These are phyloP conservation scores for Diachrysia chrysitis DNA, from an alignment of 2,888 invertebrate species.

Conservation along the genomic window DNA sequence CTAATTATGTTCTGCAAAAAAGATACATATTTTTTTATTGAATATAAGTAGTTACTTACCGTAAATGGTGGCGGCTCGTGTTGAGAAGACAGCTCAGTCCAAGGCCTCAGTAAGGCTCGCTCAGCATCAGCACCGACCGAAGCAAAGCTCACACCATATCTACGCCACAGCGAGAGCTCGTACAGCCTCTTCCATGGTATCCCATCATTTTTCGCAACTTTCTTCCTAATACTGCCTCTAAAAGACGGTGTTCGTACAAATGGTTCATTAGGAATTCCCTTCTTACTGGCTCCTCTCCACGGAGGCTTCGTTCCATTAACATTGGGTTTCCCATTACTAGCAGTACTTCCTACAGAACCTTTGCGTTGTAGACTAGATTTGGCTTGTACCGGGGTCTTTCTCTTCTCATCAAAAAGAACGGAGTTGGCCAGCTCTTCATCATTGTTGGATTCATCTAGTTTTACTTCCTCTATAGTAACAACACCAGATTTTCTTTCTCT, in stretches of 20 bases:
- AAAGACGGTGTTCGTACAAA: conserved; percentile 81
- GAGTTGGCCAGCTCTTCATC: conserved; percentile 79
- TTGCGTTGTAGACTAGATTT: conserved; percentile 77
- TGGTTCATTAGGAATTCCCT: conserved; percentile 73
- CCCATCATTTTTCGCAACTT: conserved; percentile 78
- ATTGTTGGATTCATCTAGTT: conserved; percentile 80
- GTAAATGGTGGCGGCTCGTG: conserved; percentile 71
- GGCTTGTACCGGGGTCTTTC: conserved; percentile 69
- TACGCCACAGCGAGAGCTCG: conserved; percentile 88
- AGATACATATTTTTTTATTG: background rate
- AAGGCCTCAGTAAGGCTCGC: conserved; percentile 80
- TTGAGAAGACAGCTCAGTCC: conserved; percentile 79
- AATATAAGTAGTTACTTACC: conserved; percentile 79
- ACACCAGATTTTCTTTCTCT: conserved; percentile 84
- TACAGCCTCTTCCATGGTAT: conserved; percentile 89
- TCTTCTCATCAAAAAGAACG: conserved; percentile 81
- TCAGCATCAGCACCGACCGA: conserved; percentile 81
- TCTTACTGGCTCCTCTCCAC: conserved; percentile 83
- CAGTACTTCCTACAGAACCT: conserved; percentile 71
- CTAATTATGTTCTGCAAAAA: background rate
- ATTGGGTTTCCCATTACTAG: conserved; percentile 72
- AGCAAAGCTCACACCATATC: conserved; percentile 85
- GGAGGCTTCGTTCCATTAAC: conserved; percentile 81
- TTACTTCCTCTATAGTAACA: conserved; percentile 86
- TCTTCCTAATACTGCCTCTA: conserved; percentile 83